Conservation (phyloP, 1,140 invertebrate genomes). For the Drosophila subpulchrella region DNA sequence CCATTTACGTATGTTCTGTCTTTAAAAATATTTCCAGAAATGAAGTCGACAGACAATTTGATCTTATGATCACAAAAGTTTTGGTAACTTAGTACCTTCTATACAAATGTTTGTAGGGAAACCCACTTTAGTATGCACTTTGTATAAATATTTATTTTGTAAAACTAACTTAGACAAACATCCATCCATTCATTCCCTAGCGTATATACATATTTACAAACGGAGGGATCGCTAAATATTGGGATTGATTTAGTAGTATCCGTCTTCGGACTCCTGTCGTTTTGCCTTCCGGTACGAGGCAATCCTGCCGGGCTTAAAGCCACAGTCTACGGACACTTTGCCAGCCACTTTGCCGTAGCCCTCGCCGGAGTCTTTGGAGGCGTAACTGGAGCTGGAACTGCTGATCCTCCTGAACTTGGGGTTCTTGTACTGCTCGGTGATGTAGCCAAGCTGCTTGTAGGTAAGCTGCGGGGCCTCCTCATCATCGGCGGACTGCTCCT, state of each 20-base stretch:
- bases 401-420: slow-evolving; percentile 68
- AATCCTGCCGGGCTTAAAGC: slow-evolving; percentile 73
- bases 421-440: slow-evolving; percentile 74
- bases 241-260: slow-evolving; percentile 28
- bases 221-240: slow-evolving; percentile 1
- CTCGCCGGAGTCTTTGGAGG: slow-evolving; percentile 26
- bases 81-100: too few relatives aligned
- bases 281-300: slow-evolving; percentile 66
- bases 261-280: slow-evolving; percentile 53
- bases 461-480: slow-evolving; percentile 59
- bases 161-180: slow-evolving; percentile 21
- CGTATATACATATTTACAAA: slow-evolving; percentile 38
- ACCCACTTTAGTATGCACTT: background rate
- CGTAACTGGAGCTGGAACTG: slow-evolving; percentile 31
- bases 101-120: background rate
- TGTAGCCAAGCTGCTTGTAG: slow-evolving; percentile 77
- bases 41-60: too few relatives aligned
- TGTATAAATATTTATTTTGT: slow-evolving; percentile 9
- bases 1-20: background rate
- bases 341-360: slow-evolving; percentile 57
- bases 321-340: slow-evolving; percentile 72
- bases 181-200: slow-evolving; percentile 23
- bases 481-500: slow-evolving; percentile 38
- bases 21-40: too few relatives aligned
- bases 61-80: too few relatives aligned